Evolutionary conservation across 2,888 invertebrate genomes (phyloP), one percentile per base, ranked within the genome.

Genomic region (Dynastes tityus): DNA sequence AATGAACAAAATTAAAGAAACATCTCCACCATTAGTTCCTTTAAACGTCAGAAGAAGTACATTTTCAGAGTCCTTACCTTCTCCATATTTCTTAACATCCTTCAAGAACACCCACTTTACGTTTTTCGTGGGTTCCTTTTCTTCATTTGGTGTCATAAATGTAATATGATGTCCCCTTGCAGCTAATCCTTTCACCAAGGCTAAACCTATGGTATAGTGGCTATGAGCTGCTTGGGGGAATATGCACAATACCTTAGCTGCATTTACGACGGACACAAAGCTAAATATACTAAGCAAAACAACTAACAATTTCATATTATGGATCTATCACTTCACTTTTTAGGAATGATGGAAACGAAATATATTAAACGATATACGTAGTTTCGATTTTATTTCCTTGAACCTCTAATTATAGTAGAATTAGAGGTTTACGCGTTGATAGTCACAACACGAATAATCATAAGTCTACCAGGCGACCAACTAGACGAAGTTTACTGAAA

Each of bases 151-250:
- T 58, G 83, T 85, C 45, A 88, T 82, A 22, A 87, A 84, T 5
- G 86, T 87, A 4, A 91, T 87, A 65, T 89, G 87, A 83, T 91
- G 90, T 5, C 90, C 90, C 49, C 88, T 82, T 6, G 80, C 80
- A 0, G 86, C 86, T 32, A 87, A 80, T 78, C 84, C 86, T 68
- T 84, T 84, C 11, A 85, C 79, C 13, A 88, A 78, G 13, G 82
- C 77, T 64, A 83, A 82, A 2, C 85, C 85, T 53, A 87, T 79
- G 22, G 82, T 82, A 22, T 83, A 84, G 80, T 87, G 87, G 58
- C 87, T 86, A 63, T 83, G 83, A 2, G 84, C 81, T 11, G 83
- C 80, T 76, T 83, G 78, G 1, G 86, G 85, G 73, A 85, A 83
- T 16, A 87, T 80, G 6, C 82, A 84, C 67, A 87, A 80, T 49